A percentile compares a stretch with the other conserved stretches of the same genome.
phyloP scores from a whole-genome alignment of 2,113 vertebrate species.

The Pelobates fuscus region DNA sequence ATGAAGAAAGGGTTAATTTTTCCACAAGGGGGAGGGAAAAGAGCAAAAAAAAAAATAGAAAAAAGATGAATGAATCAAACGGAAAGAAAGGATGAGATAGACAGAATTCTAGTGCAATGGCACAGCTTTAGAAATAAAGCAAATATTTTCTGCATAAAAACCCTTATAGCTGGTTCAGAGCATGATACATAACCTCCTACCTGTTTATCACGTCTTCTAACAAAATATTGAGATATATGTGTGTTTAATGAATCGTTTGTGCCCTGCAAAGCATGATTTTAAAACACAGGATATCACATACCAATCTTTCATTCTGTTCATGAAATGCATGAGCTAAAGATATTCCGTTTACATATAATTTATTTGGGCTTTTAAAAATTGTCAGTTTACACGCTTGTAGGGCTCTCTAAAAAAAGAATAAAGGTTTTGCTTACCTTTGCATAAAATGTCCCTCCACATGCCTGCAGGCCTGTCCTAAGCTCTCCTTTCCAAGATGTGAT shows the following conservation, averaged over 20 bases:
- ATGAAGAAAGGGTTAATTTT: background rate
- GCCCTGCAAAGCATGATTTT: background rate
- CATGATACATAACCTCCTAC: background rate
- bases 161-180: background rate
- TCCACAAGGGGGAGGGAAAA: background rate
- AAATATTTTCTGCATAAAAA: background rate
- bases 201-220: background rate
- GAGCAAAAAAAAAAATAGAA: background rate
- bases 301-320: background rate
- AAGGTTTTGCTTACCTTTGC: constrained; percentile 27
- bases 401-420: constrained; percentile 14
- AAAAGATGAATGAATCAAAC: no score
- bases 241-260: constrained; percentile 3
- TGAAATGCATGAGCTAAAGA: background rate
- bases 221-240: background rate
- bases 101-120: background rate
- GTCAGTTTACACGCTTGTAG: constrained; percentile 3
- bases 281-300: background rate
- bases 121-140: background rate
- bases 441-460: constrained; percentile 20
- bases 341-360: background rate
- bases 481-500: constrained; percentile 22
- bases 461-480: constrained; percentile 40
- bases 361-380: background rate
- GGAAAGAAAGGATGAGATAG: no score